These are phyloP conservation scores for Scaptomyza polygonia DNA, from an alignment of 2,888 invertebrate genomes.

Conservation along the genomic window DNA sequence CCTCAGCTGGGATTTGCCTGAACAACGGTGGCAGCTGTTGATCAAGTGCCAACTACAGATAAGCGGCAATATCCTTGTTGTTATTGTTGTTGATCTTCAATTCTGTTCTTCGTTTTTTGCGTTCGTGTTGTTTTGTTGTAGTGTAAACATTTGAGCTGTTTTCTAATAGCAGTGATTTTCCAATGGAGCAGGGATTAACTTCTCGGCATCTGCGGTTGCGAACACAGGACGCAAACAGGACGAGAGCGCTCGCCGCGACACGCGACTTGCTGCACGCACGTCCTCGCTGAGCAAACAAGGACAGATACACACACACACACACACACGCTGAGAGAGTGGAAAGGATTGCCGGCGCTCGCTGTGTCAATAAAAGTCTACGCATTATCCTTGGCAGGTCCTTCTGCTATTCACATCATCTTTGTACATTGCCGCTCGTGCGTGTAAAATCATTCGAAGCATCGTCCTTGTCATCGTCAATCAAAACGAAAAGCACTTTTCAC, in stretches of 20 bases:
- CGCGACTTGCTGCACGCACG: constrained; percentile 71
- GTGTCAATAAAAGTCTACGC: constrained; percentile 72
- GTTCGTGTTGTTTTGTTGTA: constrained; percentile 23
- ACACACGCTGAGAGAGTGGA: constrained; percentile 20
- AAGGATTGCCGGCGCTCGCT: constrained; percentile 63
- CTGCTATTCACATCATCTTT: constrained; percentile 26
- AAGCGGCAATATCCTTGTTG: constrained; percentile 55
- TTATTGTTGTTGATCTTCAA: not conserved
- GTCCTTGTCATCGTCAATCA: constrained; percentile 57
- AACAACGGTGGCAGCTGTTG: constrained; percentile 58
- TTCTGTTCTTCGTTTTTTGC: constrained; percentile 8
- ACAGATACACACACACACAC: constrained; percentile 25
- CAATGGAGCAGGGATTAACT: constrained; percentile 66
- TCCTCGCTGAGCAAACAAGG: constrained; percentile 56
- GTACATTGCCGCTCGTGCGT: constrained; percentile 68
- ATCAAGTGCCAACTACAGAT: constrained; percentile 69
- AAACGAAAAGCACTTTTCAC: constrained; percentile 66
- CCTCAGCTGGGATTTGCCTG: constrained; percentile 63
- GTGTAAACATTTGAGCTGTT: constrained; percentile 60
- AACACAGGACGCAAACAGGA: constrained; percentile 10
- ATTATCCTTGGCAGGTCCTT: constrained; percentile 68
- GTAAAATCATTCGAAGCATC: constrained; percentile 76
- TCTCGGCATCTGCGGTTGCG: constrained; percentile 59
- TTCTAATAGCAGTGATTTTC: constrained; percentile 57
- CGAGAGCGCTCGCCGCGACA: constrained; percentile 47